Evolutionary conservation across 2,888 invertebrate species (phyloP).

Genomic region (Acanthosepion esculentum): DNA sequence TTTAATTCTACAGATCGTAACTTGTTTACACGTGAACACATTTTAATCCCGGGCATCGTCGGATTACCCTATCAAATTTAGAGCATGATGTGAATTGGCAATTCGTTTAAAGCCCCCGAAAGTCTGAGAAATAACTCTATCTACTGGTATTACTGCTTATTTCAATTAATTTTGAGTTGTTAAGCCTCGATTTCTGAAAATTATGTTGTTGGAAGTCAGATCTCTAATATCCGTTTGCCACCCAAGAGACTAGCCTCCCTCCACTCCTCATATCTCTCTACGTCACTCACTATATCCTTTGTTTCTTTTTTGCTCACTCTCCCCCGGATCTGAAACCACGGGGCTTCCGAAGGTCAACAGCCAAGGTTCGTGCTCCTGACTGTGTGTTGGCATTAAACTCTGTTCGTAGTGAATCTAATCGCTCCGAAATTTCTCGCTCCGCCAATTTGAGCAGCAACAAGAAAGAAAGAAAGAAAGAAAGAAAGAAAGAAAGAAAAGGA

Average conservation of each 20-base stretch:
- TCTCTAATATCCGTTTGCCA: background rate
- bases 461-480: no score
- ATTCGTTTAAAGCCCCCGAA: background rate
- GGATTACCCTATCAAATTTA: background rate
- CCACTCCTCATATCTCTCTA: background rate
- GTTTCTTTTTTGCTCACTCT: background rate
- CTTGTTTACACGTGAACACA: no score
- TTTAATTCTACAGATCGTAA: no score
- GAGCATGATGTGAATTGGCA: background rate
- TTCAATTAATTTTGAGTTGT: background rate
- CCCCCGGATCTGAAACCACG: background rate
- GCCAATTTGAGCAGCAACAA: no score
- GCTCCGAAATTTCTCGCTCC: background rate
- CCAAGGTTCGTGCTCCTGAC: background rate
- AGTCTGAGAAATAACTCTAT: background rate
- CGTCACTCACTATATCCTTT: background rate
- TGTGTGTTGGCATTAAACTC: background rate
- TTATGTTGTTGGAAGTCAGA: background rate
- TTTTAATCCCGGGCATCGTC: background rate
- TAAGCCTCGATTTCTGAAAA: constrained; percentile 7
- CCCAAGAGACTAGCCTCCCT: background rate
- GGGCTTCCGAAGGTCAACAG: background rate
- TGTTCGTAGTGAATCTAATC: background rate
- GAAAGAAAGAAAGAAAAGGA: no score
- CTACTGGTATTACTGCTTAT: background rate